phyloP scores from a whole-genome alignment of 2,797 vertebrate genomes.

The Carapus acus region DNA sequence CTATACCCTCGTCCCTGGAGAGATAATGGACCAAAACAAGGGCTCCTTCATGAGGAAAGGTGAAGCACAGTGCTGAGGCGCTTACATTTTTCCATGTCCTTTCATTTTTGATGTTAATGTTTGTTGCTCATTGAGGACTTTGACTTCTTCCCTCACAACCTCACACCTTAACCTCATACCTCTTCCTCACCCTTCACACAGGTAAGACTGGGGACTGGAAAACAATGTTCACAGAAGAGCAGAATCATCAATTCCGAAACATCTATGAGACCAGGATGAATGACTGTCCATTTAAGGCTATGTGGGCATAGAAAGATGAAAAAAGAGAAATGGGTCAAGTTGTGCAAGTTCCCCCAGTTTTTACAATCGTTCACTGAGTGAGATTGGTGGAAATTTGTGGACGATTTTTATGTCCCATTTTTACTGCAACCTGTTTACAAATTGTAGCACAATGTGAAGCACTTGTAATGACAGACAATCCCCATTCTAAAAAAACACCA shows the following conservation, averaged over 20 bases:
- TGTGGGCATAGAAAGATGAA: constrained; percentile 55
- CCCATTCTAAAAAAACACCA: no score
- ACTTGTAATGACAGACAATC: no score
- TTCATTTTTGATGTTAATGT: no score
- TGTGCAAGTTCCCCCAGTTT: not conserved
- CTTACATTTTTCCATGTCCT: not conserved
- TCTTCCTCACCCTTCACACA: constrained; percentile 29
- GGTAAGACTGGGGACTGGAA: constrained; percentile 80
- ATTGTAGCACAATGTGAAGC: no score
- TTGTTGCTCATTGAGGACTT: no score
- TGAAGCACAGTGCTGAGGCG: constrained; percentile 30
- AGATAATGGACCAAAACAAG: constrained; percentile 79
- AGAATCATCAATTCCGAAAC: constrained; percentile 64
- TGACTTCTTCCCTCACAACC: not conserved
- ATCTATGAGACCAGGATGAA: constrained; percentile 71
- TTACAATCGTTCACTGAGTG: no score
- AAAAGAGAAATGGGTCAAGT: not conserved
- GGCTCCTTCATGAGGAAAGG: constrained; percentile 86
- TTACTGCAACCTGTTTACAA: no score
- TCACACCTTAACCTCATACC: not conserved
- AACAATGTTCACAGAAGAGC: constrained; percentile 71
- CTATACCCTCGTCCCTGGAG: constrained; percentile 65
- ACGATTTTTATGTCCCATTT: no score
- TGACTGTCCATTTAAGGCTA: constrained; percentile 37
- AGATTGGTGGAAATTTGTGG: no score